Base-by-base conservation (phyloP, 2,888 invertebrate species). In the Eretmocerus hayati region DNA sequence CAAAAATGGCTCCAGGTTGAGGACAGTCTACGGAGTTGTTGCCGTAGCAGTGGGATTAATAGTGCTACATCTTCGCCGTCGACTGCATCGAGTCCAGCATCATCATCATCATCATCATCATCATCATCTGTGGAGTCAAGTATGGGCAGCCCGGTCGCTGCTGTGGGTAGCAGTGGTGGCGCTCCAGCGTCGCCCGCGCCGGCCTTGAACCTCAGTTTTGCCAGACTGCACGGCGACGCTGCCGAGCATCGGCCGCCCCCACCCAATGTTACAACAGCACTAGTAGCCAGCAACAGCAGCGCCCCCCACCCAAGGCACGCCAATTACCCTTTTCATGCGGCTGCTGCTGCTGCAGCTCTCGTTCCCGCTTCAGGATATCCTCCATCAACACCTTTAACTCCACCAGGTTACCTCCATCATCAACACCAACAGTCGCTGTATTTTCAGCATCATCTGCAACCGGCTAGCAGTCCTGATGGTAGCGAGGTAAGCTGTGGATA, bases 1-100 rank as follows among this genome's bases (percentile, higher is more conserved):
- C 90, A 91, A 73, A 90, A 91, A 77, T 91, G 90, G 90, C 75
- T 91, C 57, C 90, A 90, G 73, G 87, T 85, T 63, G 90, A 90
- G 72, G 80, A 82, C 53, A 84, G 83, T 67, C 74, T 90, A 56
- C 79, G 89, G 62, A 86, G 83, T 53, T 84, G 84, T 59, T 83
- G 88, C 54, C 50, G 20, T 15, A 18, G 21, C n/a, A 20, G 44
- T 55, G n/a, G 57, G 54, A 44, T 52, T 46, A 44, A 39, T 46
- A 47, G 52, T 32, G 50, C 26, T 16, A 15, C 21, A 5, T 13
- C 5, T 13, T n/a, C 33, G 33, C 33, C 33, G 11, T 8, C 33
- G 6, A 13, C 18, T 13, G 13, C 37, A 4, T 5, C 20, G 2
- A 13, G 20, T 6, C 3, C 37, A 11, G 18, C 37, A 1, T 37